phyloP scores from a whole-genome alignment of 2,113 vertebrate species.

The Pygoscelis adeliae region DNA sequence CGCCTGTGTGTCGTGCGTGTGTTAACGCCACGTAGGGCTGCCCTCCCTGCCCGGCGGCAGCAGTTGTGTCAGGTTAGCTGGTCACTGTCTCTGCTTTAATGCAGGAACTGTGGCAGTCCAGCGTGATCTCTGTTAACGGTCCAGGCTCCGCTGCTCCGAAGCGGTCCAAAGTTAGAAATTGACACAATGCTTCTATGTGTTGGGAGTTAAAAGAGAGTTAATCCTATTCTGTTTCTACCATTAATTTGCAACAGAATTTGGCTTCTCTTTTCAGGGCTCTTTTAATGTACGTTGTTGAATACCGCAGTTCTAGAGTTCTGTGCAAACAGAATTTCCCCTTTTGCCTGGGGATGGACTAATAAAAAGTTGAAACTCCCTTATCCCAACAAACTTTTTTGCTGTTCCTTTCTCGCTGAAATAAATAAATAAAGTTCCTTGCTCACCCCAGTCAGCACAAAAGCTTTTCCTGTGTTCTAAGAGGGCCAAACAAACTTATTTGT shows the following conservation, averaged over 20 bases:
- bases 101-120: background rate
- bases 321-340: background rate
- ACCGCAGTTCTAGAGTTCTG: background rate
- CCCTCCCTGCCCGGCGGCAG: background rate
- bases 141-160: background rate
- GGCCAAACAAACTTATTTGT: background rate
- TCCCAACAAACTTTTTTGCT: background rate
- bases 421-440: background rate
- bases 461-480: background rate
- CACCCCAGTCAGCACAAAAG: background rate
- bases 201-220: background rate
- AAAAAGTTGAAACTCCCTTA: background rate
- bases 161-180: background rate
- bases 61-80: background rate
- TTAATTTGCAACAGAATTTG: background rate
- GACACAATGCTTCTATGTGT: background rate
- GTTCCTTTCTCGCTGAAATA: background rate
- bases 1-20: rapidly evolving
- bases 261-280: background rate
- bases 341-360: background rate
- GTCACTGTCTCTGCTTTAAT: background rate
- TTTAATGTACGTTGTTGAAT: rapidly evolving
- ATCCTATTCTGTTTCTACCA: background rate
- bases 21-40: background rate
- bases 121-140: background rate